Base-by-base conservation (phyloP, 2,888 invertebrate genomes). In the Seladonia tumulorum region DNA sequence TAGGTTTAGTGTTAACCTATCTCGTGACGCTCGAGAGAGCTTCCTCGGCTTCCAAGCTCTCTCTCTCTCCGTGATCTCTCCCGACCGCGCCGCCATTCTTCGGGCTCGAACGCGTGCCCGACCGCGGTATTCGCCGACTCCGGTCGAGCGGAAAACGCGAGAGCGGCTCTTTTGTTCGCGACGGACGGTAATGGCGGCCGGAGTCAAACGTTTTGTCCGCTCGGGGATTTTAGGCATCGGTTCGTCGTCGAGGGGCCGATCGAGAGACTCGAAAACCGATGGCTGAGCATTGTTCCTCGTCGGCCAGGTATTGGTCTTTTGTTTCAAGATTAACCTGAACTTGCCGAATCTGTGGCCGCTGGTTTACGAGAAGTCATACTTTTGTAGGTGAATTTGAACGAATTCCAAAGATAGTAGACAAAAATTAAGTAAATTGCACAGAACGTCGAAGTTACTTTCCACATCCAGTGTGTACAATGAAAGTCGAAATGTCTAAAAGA, bases 131-230 rank as follows among this genome's bases (percentile, higher is more conserved):
- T 35, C 16, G 7, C 29, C 63, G 63, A 66, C 35, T 35, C 35
- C 63, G 29, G 63, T 66, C 63, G 63, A 66, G 63, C 16, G 63
- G 35, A 66, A 66, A 66, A 66, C 63, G 63, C 29, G 63, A 18
- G 35, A 35, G 35, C 29, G 35, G 63, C 7, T 35, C 63, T 66
- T 29, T 66, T 66, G 29, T 66, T 53, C 53, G 22, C 22, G 53
- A 22, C 53, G 22, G 3, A 53, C 53, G 22, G 22, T 18, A 35
- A 66, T 66, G 35, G 63, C 63, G 29, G 7, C 29, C 29, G 29
- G 35, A 29, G 25, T 66, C 53, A 53, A 53, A 2, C 16, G 29
- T 14, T 25, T 29, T 66, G 16, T 66, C 35, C 29, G 25, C 63
- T 25, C 29, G 29, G 22, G 22, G 10, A 22, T 22, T 53, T 53